These are phyloP conservation scores for Spongilla lacustris DNA, from an alignment of 37 sponge, comb jelly and placozoan genomes.

Conservation along the genomic window DNA sequence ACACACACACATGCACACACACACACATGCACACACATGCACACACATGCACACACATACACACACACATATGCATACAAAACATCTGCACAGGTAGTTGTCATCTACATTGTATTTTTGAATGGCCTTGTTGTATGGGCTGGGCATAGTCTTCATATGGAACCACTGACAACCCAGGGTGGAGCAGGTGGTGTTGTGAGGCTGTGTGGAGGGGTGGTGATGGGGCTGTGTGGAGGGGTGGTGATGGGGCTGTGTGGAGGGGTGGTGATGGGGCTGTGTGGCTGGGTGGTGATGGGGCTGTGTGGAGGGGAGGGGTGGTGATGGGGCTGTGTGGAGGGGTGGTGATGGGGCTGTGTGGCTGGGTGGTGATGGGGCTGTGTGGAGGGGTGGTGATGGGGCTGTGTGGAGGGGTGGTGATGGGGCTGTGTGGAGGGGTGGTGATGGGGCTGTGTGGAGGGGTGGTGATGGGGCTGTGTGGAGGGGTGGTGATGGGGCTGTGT, in stretches of 20 bases:
- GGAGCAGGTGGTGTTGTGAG: no score
- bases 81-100: neutral
- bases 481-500: no score
- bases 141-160: no score
- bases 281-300: neutral
- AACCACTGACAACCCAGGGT: no score
- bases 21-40: neutral
- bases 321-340: no score
- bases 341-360: neutral
- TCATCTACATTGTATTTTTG: neutral
- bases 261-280: neutral
- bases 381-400: neutral
- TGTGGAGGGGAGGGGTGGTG: neutral
- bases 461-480: no score
- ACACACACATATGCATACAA: no score
- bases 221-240: neutral
- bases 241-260: neutral
- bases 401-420: neutral
- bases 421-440: neutral
- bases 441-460: neutral
- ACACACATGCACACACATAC: constrained; percentile 12
- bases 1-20: neutral
- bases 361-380: neutral
- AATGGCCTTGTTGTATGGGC: no score
- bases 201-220: neutral